Conservation (phyloP, 2,113 vertebrate species). For the Manacus vitellinus region DNA sequence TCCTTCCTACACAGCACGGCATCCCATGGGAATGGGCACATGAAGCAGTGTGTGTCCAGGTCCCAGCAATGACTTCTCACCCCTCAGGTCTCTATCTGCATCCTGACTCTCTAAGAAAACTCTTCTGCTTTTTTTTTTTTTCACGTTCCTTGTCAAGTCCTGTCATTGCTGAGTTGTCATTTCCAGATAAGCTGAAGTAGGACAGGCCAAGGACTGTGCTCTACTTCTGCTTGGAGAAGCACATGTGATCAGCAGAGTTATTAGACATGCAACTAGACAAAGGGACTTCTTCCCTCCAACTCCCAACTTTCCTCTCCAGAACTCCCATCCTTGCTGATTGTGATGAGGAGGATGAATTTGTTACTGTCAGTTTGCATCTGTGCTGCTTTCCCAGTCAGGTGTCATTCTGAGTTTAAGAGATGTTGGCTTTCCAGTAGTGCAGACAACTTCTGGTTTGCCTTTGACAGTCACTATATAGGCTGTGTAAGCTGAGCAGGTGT, state of each 20-base stretch:
- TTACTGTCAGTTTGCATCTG: background rate
- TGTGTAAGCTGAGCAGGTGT: background rate
- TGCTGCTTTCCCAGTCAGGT: background rate
- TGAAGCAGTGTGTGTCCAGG: fast-evolving
- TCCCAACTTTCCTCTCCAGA: background rate
- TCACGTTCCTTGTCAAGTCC: background rate
- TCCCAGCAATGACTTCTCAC: background rate
- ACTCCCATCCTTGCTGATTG: background rate
- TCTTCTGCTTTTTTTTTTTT: background rate
- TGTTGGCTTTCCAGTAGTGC: background rate
- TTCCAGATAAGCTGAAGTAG: background rate
- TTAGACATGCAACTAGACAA: background rate
- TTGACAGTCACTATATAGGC: background rate
- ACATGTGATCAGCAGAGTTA: background rate
- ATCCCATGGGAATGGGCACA: background rate
- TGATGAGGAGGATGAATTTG: background rate
- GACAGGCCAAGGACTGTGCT: background rate
- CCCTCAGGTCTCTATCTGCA: background rate
- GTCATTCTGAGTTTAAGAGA: background rate
- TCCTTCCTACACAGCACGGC: background rate
- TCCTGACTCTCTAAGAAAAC: background rate
- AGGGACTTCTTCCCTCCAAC: background rate
- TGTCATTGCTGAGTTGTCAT: background rate
- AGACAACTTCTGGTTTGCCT: background rate
- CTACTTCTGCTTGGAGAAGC: background rate